phyloP scores from a whole-genome alignment of 2,888 invertebrate genomes.

The Scrobipalpa costella region DNA sequence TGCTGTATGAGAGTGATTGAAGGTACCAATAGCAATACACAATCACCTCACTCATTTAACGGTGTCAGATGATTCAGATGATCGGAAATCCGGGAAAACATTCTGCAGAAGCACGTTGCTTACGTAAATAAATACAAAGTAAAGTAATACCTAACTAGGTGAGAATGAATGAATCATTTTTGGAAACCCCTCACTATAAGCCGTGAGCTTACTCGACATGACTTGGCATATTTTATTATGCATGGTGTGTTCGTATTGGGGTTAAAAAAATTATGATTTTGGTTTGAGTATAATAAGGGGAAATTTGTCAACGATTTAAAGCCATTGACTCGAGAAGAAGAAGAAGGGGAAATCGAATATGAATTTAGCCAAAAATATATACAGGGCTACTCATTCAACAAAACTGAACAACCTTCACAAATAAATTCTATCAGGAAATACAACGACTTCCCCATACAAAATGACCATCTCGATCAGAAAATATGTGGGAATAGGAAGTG shows the following conservation, averaged over 20 bases:
- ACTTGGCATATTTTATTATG: background rate
- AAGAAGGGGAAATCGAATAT: no score
- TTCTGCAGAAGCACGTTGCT: constrained; percentile 6
- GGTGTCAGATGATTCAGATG: constrained; percentile 26
- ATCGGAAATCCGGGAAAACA: constrained; percentile 11
- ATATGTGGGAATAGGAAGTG: no score
- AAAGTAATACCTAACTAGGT: constrained; percentile 1
- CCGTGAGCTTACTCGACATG: background rate
- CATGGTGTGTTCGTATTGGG: background rate
- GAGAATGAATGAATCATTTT: constrained; percentile 7
- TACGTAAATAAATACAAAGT: background rate
- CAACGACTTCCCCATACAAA: no score
- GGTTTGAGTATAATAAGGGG: background rate
- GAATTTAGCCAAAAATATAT: no score
- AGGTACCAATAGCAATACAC: background rate
- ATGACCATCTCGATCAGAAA: no score
- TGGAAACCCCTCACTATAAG: background rate
- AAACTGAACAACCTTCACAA: no score
- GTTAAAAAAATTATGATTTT: background rate
- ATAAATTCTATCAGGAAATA: no score
- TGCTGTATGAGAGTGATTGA: background rate
- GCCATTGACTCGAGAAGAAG: no score
- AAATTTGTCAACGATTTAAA: no score
- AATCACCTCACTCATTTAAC: constrained; percentile 49
- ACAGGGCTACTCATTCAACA: no score